Conservation (phyloP, 2,797 vertebrate genomes). For the Catamblyrhynchus diadema region DNA sequence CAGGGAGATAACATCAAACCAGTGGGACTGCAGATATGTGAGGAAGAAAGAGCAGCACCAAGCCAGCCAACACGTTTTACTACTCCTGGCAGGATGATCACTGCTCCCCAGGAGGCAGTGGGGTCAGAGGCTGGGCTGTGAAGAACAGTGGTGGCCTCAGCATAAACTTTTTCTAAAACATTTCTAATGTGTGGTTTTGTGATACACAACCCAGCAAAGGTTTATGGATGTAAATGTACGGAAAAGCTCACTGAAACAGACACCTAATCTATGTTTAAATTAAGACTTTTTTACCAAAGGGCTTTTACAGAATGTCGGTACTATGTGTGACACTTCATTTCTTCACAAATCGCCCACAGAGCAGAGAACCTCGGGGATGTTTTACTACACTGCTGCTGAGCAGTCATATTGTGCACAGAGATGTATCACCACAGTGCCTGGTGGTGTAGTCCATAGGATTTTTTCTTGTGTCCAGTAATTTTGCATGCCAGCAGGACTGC, state of each 20-base stretch:
- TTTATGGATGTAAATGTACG: not conserved
- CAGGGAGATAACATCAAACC: not conserved
- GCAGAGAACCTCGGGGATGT: not conserved
- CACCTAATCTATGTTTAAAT: not conserved
- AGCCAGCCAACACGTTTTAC: not conserved
- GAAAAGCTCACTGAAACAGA: not conserved
- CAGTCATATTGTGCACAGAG: not conserved
- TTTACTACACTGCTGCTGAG: not conserved
- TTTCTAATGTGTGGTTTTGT: not conserved
- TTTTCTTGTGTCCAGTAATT: not conserved
- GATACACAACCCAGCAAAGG: not conserved
- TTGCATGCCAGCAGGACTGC: not conserved
- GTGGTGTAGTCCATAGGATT: not conserved
- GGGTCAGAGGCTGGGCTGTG: not conserved
- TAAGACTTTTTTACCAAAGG: not conserved
- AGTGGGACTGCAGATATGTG: not conserved
- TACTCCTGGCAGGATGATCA: not conserved
- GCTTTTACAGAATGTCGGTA: not conserved
- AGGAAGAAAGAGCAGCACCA: not conserved
- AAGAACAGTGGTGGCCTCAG: not conserved
- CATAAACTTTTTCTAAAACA: not conserved
- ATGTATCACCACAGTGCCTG: rapidly evolving
- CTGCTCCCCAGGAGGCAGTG: not conserved
- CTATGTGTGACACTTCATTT: not conserved
- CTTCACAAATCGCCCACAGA: not conserved